Evolutionary conservation across 2,888 invertebrate species (phyloP), one percentile per base, ranked within the genome.

Genomic region (Mesorhabditis spiculigera): DNA sequence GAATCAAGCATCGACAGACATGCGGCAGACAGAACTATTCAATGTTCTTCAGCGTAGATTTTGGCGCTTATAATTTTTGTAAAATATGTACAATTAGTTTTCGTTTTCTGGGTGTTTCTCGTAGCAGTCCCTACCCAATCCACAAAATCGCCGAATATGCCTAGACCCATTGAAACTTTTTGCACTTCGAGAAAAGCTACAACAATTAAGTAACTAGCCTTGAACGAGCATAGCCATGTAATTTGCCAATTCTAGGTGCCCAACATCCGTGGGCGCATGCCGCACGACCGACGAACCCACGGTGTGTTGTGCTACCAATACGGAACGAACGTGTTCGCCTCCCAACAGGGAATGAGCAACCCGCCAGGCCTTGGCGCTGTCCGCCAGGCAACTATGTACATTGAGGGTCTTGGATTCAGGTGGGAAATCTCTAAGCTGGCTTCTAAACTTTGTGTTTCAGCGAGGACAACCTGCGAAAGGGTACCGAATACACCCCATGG

Each of bases 271-370:
- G 85, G 85, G 41, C 81, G 85, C 41, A 73, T 85, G 72, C 85
- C 85, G 16, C 81, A 83, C 68, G 86, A 86, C 67, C 76, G 83
- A 65, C 75, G 82, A 63, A 82, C 82, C 8, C 84, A 86, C 67
- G 83, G 84, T 64, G 77, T 84, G 70, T 75, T 86, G 28, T 85
- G 84, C 78, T 86, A 82, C 76, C 86, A 86, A 73, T 81, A 82
- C 68, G 84, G 86, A 70, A 86, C 86, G 43, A 86, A 86, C 75
- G 72, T 84, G 65, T 86, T 83, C 76, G 85, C 85, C 61, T 84
- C 82, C 28, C 86, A 86, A 72, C 77, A 82, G 67, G 86, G 86
- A 69, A 86, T 86, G 86, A 72, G 72, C 41, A 80, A 79, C 6
- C 81, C 82, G 68, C 82, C 80, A 69, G 80, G 80, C 50, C 75